phyloP scores from a whole-genome alignment of 2,888 invertebrate species.

The Minunthozetes semirufus region DNA sequence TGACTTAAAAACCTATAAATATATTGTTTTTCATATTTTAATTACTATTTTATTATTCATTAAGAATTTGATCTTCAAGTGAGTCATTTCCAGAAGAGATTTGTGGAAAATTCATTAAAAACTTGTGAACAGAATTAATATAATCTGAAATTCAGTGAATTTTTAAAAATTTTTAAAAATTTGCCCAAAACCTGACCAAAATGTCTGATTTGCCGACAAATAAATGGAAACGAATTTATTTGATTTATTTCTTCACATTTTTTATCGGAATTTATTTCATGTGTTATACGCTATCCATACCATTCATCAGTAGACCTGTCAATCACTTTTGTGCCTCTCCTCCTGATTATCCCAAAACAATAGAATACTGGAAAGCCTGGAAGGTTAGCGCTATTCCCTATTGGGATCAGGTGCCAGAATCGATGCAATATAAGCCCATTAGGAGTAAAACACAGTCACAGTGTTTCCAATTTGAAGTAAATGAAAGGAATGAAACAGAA shows the following conservation, averaged over 20 bases:
- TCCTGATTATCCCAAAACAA: not conserved
- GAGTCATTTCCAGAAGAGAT: no score
- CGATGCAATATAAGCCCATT: not conserved
- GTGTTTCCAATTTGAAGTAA: not conserved
- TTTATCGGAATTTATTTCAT: slow-evolving; percentile 4
- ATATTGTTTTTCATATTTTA: no score
- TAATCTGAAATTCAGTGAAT: no score
- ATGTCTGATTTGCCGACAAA: not conserved
- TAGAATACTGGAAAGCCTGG: not conserved
- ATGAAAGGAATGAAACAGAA: not conserved
- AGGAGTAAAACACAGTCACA: not conserved
- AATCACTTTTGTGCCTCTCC: not conserved
- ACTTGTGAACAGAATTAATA: no score
- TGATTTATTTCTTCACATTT: slow-evolving; percentile 12
- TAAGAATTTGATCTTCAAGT: no score
- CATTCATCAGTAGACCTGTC: not conserved
- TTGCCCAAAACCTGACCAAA: no score
- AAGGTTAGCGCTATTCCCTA: not conserved
- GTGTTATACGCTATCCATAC: not conserved
- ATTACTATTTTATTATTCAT: no score
- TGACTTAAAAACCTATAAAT: not conserved
- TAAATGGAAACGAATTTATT: not conserved
- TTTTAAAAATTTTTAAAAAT: no score
- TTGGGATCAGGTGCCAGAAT: slow-evolving; percentile 17
- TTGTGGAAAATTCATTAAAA: no score